Base-by-base conservation (phyloP, 2,113 vertebrate species). In the Erinaceus europaeus region DNA sequence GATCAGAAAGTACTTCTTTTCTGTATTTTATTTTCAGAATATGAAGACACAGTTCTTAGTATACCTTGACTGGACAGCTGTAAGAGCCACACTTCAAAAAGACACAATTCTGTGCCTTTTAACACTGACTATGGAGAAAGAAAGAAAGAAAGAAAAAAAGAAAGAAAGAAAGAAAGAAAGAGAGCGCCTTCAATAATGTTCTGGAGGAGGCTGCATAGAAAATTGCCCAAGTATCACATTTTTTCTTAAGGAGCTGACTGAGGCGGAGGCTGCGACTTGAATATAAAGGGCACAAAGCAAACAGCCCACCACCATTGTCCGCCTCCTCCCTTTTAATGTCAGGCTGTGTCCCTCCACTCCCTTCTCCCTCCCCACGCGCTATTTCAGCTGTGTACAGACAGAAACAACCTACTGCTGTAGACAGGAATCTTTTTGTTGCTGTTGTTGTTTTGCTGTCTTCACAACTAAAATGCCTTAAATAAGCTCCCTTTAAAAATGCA, bases 211-310 rank as follows among this genome's bases (percentile, higher is more conserved):
- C 77, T 6, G 42, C 9, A 12, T 68, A 68, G 36, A 85, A 80
- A 93, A 89, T 64, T 62, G 71, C 87, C 74, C 65, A 55, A 80
- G 68, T 27, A 65, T 85, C 87, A 91, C 87, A 93, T 93, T 91
- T 89, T 85, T 89, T 78, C n/a, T n/a, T 27, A 89, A 90, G 87
- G 84, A 75, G 55, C 53, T 72, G 36, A 48, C 20, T 90, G 91
- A 91, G 86, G 84, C 48, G 90, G 93, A 86, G 77, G 74, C 29
- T 82, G 87, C 36, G 85, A 69, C 59, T 46, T 68, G 84, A 94
- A 61, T 29, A 94, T 84, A 74, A 94, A 93, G 76, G 75, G 85
- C 42, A 53, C 18, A 88, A 83, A 91, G 90, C 90, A 92, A 87
- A 84, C 61, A 93, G 71, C 77, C 84, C 77, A 86, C 20, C 9